These are phyloP conservation scores for Nemotelus pantherinus DNA, from an alignment of 2,888 invertebrate genomes.

Conservation along the genomic window DNA sequence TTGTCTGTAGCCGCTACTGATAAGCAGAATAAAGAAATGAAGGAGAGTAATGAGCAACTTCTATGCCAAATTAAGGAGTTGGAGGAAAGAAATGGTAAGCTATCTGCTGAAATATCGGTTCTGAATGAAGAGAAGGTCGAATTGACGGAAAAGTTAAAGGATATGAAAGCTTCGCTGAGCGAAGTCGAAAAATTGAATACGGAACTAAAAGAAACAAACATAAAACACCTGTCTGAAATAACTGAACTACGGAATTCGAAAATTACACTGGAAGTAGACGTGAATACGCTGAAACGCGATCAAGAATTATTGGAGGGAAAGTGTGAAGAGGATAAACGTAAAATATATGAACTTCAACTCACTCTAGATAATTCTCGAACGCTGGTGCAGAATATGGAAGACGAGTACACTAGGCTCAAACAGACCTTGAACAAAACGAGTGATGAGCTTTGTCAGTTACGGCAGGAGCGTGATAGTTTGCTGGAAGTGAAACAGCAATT, in stretches of 20 bases:
- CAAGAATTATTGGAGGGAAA: slow-evolving; percentile 4
- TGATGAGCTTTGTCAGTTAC: slow-evolving; percentile 22
- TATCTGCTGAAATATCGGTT: background rate
- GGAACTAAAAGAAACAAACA: slow-evolving; percentile 33
- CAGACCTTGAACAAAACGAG: slow-evolving; percentile 19
- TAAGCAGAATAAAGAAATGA: background rate
- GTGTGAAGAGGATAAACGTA: slow-evolving; percentile 56
- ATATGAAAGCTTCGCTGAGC: background rate
- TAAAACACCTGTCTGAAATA: slow-evolving; percentile 13
- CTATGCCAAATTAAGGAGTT: slow-evolving; percentile 7
- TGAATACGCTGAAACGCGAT: too few species aligned
- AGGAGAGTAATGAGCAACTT: background rate
- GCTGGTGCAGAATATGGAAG: slow-evolving; percentile 44
- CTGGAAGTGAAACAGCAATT: slow-evolving; percentile 28
- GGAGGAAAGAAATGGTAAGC: slow-evolving; percentile 4
- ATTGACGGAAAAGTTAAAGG: slow-evolving; percentile 22
- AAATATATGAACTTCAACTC: slow-evolving; percentile 56
- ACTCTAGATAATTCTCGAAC: slow-evolving; percentile 2
- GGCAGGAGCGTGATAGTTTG: slow-evolving; percentile 22
- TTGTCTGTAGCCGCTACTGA: background rate
- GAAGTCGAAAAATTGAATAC: slow-evolving; percentile 45
- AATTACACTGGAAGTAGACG: background rate
- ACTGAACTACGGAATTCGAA: background rate
- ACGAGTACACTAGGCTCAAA: slow-evolving; percentile 39
- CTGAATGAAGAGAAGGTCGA: slow-evolving; percentile 12